These are phyloP conservation scores for Agrotis puta DNA, from an alignment of 2,888 invertebrate species.

Conservation along the genomic window DNA sequence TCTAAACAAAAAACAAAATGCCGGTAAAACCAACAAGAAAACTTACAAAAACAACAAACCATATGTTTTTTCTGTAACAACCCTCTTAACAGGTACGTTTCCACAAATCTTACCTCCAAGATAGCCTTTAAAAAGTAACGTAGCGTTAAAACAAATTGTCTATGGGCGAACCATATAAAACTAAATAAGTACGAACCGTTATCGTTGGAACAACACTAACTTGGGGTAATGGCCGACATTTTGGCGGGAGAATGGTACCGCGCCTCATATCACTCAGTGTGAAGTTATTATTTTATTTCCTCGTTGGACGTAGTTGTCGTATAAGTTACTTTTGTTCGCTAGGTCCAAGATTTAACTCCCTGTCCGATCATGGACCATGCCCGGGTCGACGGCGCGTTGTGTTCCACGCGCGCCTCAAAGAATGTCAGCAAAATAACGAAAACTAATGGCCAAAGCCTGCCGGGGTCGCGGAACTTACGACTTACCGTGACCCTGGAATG, in stretches of 20 bases:
- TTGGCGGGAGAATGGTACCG: slow-evolving; percentile 68
- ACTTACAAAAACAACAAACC: background rate
- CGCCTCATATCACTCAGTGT: slow-evolving; percentile 58
- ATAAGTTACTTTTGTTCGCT: background rate
- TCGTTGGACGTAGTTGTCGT: too few relatives aligned
- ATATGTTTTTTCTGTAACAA: slow-evolving; percentile 13
- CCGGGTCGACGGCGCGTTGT: too few relatives aligned
- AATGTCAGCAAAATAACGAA: too few relatives aligned
- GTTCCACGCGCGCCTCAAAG: too few relatives aligned
- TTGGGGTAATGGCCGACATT: slow-evolving; percentile 68
- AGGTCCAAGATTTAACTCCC: background rate
- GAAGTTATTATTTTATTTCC: slow-evolving; percentile 58
- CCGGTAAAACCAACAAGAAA: background rate
- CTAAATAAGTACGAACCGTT: slow-evolving; percentile 57
- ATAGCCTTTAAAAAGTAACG: slow-evolving; percentile 52
- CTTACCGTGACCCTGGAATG: too few relatives aligned
- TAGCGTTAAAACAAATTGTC: slow-evolving; percentile 54
- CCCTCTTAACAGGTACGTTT: slow-evolving; percentile 32
- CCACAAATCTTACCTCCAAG: slow-evolving; percentile 24
- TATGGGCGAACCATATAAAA: slow-evolving; percentile 50
- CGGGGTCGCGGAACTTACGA: too few relatives aligned
- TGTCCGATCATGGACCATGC: too few relatives aligned
- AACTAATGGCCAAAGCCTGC: too few relatives aligned
- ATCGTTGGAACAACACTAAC: slow-evolving; percentile 57
- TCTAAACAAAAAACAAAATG: background rate